Evolutionary conservation across 1,140 invertebrate species (phyloP).

Genomic region (Pseudobourletiella spinata): DNA sequence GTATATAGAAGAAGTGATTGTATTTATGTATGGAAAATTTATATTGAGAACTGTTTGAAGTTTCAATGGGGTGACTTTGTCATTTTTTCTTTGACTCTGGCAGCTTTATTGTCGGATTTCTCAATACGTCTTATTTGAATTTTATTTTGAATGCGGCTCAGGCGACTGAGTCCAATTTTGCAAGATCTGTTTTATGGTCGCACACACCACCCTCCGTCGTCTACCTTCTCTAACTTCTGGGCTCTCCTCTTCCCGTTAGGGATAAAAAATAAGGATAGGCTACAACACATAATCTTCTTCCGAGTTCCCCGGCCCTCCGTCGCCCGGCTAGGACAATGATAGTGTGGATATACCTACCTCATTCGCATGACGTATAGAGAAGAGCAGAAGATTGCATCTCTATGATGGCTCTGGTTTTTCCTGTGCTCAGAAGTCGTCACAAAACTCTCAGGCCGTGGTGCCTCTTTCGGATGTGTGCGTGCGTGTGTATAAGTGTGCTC

Average conservation of each 20-base stretch:
- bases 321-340: not conserved
- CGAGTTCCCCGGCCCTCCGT: not conserved
- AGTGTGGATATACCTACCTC: too few relatives aligned
- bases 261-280: conserved; percentile 1
- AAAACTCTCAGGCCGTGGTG: too few relatives aligned
- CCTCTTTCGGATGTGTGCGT: too few relatives aligned
- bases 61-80: conserved; percentile 6
- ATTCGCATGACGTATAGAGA: too few relatives aligned
- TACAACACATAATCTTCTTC: not conserved
- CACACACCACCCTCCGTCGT: not conserved
- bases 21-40: not conserved
- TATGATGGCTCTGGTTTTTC: too few relatives aligned
- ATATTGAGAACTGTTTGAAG: conserved; percentile 4
- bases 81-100: conserved; percentile 8
- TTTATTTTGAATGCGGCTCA: conserved; percentile 8
- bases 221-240: not conserved
- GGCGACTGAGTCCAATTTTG: conserved; percentile 7
- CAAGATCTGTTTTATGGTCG: conserved; percentile 6
- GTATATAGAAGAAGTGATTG: not conserved
- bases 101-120: conserved; percentile 8
- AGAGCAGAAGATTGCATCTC: too few relatives aligned
- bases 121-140: conserved; percentile 6
- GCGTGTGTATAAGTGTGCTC: too few relatives aligned
- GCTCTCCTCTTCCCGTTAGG: not conserved
- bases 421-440: too few relatives aligned